phyloP scores from a whole-genome alignment of 2,113 vertebrate species.

The Ploceus nigricollis region DNA sequence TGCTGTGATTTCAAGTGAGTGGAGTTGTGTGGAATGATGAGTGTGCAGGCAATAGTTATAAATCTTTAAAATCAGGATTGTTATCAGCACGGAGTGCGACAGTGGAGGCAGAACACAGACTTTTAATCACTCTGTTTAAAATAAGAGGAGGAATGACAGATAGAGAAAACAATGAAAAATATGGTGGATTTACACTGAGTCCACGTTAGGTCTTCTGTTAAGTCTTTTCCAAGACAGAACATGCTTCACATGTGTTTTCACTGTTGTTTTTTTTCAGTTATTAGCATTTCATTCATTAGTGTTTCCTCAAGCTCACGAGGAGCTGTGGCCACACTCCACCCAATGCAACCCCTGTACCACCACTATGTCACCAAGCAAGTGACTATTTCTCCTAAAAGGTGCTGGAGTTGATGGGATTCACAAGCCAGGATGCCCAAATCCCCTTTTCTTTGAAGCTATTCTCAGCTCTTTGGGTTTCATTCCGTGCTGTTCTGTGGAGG shows the following conservation, averaged over 20 bases:
- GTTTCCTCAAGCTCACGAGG: rapidly evolving
- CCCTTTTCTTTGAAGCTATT: neutral
- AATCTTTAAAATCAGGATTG: neutral
- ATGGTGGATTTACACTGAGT: neutral
- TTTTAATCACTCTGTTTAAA: neutral
- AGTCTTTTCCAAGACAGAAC: neutral
- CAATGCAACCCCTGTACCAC: neutral
- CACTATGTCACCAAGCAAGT: rapidly evolving
- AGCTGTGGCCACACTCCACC: neutral
- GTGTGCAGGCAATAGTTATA: neutral
- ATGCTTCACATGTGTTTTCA: neutral
- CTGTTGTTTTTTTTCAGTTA: neutral
- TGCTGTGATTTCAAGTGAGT: neutral
- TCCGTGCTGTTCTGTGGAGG: neutral
- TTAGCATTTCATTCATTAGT: neutral
- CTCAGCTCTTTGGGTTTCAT: neutral
- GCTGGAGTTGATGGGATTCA: neutral
- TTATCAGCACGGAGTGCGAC: neutral
- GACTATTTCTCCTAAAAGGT: neutral
- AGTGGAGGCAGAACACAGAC: neutral
- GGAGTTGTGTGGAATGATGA: neutral
- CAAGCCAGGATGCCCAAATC: neutral
- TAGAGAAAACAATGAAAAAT: neutral
- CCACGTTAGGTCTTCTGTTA: neutral
- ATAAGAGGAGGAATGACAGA: neutral